Base-by-base conservation (phyloP, 1,140 invertebrate species). In the Papilio dardanus region DNA sequence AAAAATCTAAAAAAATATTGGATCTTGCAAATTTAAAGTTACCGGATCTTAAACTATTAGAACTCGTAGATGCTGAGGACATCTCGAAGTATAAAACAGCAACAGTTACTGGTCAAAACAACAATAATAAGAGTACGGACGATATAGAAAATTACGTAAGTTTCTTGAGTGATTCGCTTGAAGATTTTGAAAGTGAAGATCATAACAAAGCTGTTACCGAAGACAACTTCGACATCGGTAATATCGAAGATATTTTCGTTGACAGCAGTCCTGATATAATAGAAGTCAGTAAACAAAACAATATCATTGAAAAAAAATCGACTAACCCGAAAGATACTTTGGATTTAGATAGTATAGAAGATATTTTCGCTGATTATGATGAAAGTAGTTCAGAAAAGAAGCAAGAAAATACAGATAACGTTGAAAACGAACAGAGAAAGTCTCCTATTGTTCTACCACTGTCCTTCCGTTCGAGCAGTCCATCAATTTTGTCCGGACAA, bases 201-300 rank as follows among this genome's bases (percentile, higher is more conserved):
- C 58, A 76, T 42, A 75, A 76, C 10, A 75, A 67, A 81, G 21
- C 62, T 16, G 24, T 33, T 50, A 24, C 28, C 16, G 74, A 79
- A 54, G 67, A 79, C 46, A 88, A 90, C 77, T 92, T 92, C 71
- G 89, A 92, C 79, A 79, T 92, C 6, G 90, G 90, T 74, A 86
- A 92, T 74, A 85, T 91, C 68, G 89, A 92, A 42, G 91, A 92
- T 74, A 92, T 94, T 81, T 93, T 94, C 78, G 89, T 81, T 68
- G 83, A 89, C 28, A 85, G 81, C 76, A 86, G 82, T 71, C 81
- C 81, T 10, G 82, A 84, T 74, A 80, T 81, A 79, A 71, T 21
- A 2, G 31, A 76, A 16, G 62, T 50, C 8, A 74, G 28, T 66
- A 33, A 46, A 66, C 8, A 42, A 31, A 74, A 69, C 37, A 83